These are phyloP conservation scores for Cochlearius cochlearius DNA, from an alignment of 2,113 vertebrate genomes.

Conservation along the genomic window DNA sequence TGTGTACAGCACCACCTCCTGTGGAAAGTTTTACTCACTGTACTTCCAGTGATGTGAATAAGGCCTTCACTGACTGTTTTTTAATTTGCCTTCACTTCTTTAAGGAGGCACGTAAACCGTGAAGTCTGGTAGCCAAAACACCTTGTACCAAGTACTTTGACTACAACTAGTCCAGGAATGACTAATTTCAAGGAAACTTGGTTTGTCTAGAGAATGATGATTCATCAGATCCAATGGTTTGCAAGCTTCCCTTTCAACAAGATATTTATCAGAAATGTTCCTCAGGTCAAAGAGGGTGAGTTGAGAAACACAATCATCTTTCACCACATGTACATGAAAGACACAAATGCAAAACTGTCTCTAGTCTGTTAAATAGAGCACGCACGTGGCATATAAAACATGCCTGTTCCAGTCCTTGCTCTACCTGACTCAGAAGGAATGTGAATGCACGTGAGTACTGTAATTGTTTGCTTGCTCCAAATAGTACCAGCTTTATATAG, in stretches of 20 bases:
- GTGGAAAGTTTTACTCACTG: constrained; percentile 11
- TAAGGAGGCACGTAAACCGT: background rate
- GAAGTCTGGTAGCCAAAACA: background rate
- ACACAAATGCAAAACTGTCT: background rate
- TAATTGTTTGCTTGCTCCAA: background rate
- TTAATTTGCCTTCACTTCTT: background rate
- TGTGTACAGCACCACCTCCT: constrained; percentile 52
- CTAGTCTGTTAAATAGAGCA: background rate
- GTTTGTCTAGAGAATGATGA: background rate
- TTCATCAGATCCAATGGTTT: background rate
- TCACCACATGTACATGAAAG: background rate
- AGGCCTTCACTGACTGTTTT: background rate
- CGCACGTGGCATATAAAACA: background rate
- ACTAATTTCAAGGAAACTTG: background rate
- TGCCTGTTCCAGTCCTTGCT: background rate
- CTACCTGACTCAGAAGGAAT: background rate
- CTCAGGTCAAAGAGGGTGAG: background rate
- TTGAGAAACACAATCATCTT: background rate
- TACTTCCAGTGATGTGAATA: background rate
- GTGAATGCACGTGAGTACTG: background rate
- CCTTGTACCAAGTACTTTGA: background rate
- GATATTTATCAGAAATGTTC: background rate
- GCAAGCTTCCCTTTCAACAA: background rate
- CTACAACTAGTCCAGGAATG: background rate
- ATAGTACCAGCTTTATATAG: background rate